A percentile compares a stretch with the other conserved stretches of the same genome.
phyloP scores from a whole-genome alignment of 2,888 invertebrate genomes.

The Meandrusa payeni region DNA sequence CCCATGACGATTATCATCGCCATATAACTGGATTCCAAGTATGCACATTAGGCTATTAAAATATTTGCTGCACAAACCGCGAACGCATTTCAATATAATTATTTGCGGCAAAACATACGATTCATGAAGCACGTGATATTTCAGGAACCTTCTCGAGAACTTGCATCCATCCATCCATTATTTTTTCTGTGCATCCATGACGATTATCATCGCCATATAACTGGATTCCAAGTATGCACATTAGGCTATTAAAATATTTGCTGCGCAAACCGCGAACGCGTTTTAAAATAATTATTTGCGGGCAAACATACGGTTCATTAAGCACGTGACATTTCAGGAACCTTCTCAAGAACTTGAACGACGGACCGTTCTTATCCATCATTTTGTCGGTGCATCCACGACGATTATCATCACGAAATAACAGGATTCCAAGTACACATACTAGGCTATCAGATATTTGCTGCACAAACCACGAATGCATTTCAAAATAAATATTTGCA shows the following conservation, averaged over 20 bases:
- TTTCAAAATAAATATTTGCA: slow-evolving; percentile 53
- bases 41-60: slow-evolving; percentile 20
- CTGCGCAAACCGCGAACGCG: slow-evolving; percentile 16
- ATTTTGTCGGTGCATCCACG: slow-evolving; percentile 44
- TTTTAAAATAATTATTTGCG: no score
- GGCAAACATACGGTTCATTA: no score
- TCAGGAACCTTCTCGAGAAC: no score
- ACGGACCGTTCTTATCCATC: no score
- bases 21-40: slow-evolving; percentile 33
- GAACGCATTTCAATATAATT: no score
- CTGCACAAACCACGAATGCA: slow-evolving; percentile 32
- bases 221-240: slow-evolving; percentile 19
- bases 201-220: slow-evolving; percentile 55
- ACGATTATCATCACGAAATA: slow-evolving; percentile 54
- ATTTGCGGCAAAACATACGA: no score
- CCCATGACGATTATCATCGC: slow-evolving; percentile 56
- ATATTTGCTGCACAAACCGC: slow-evolving; percentile 20
- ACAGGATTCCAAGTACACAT: slow-evolving; percentile 19
- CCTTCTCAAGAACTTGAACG: no score
- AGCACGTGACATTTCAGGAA: no score
- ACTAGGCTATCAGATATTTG: slow-evolving; percentile 23
- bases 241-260: slow-evolving; percentile 23
- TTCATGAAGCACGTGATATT: no score
- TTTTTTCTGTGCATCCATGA: slow-evolving; percentile 44
- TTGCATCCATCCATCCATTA: no score